Base-by-base conservation (phyloP, 2,113 vertebrate species). In the Illadopsis cleaveri region DNA sequence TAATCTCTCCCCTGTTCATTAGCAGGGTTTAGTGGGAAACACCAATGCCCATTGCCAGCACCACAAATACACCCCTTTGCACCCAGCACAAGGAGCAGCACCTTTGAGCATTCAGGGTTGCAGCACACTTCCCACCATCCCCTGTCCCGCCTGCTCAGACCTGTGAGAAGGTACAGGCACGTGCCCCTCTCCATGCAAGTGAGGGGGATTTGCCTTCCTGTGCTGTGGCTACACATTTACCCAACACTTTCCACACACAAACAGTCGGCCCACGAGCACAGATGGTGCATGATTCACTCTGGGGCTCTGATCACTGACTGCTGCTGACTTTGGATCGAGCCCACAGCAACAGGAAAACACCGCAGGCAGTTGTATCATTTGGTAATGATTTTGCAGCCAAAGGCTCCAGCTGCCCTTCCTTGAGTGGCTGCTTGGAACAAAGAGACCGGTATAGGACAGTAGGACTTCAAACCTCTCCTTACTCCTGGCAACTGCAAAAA, bases 201-300 rank as follows among this genome's bases (percentile, higher is more conserved):
- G 54, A 93, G 64, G 80, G 58, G 80, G 68, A 57, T 70, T 90
- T 83, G 82, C 45, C 58, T 88, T 88, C 83, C 87, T 77, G 42
- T 88, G 57, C 92, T 77, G 75, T 89, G 89, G 86, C 44, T 95
- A 58, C 14, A 37, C 91, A 86, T 96, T 95, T 90, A 89, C 79
- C 90, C 82, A 93, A 78, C 82, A 62, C 50, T 95, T 86, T 18
- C 35, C 76, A 73, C 66, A 92, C 50, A 92, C 86, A 96, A 90
- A 95, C 89, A 93, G 58, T 54, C 91, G 2, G 83, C 95, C 96
- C 91, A 95, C 72, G 15, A 61, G 88, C 76, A 92, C 96, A 96
- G 94, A 95, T 94, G 96, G 95, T 64, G 90, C 56, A 25, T 96
- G 94, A 94, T 94, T 95, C 94, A 96, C 90, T 77, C 79, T 8